Evolutionary conservation across 23 tunicate species (phyloP).

Genomic region (Trididemnum miniatum): DNA sequence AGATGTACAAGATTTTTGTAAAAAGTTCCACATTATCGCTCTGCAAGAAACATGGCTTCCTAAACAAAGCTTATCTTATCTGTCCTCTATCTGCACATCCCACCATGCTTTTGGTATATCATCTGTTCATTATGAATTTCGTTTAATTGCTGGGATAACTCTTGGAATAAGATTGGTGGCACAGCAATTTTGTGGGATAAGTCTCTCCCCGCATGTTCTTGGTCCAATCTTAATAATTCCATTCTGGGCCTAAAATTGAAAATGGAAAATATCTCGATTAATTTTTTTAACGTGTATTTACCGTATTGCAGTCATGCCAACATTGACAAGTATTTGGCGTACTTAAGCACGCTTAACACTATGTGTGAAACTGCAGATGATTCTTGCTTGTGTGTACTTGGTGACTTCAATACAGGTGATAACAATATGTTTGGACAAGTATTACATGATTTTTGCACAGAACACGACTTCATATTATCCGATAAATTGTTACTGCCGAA

Average conservation of each 20-base stretch:
- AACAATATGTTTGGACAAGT: no score
- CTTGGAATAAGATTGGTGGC: no score
- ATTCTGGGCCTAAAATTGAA: not conserved
- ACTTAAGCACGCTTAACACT: not conserved
- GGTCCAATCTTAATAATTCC: not conserved
- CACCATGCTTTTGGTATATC: not conserved
- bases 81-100: not conserved
- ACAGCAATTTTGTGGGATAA: not conserved
- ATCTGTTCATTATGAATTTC: not conserved
- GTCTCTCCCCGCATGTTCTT: not conserved
- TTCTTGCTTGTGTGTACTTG: no score
- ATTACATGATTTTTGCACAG: no score
- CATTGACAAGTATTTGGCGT: not conserved
- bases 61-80: not conserved
- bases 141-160: not conserved
- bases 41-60: not conserved
- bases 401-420: no score
- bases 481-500: no score
- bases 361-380: no score
- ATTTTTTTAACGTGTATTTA: not conserved
- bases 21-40: no score
- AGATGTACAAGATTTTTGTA: not conserved
- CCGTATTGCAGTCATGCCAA: not conserved
- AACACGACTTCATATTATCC: no score
- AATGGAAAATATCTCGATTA: not conserved